These are phyloP conservation scores for Meandrusa payeni DNA, from an alignment of 2,888 invertebrate species.

Conservation along the genomic window DNA sequence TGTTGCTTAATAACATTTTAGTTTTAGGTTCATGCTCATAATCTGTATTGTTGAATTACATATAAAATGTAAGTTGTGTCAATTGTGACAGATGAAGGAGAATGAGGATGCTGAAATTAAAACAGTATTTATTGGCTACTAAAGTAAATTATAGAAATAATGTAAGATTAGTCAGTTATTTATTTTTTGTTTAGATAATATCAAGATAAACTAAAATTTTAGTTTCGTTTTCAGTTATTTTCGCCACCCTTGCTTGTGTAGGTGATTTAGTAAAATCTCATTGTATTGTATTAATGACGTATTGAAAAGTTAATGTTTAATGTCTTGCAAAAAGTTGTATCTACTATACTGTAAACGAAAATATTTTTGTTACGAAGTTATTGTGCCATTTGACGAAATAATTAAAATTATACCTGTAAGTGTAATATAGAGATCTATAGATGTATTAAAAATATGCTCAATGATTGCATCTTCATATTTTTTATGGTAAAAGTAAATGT, in stretches of 20 bases:
- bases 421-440: slow-evolving; percentile 17
- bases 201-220: too few species aligned
- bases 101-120: background rate
- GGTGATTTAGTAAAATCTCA: background rate
- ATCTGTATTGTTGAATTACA: slow-evolving; percentile 12
- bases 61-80: slow-evolving; percentile 7
- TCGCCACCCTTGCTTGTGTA: background rate
- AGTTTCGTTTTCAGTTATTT: too few species aligned
- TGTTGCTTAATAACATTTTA: slow-evolving; percentile 26
- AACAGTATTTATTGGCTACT: too few species aligned
- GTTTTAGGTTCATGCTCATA: slow-evolving; percentile 20
- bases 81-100: slow-evolving; percentile 6
- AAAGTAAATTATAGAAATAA: background rate
- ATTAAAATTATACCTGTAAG: slow-evolving; percentile 7
- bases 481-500: slow-evolving; percentile 6
- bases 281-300: background rate
- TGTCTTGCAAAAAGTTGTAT: slow-evolving; percentile 11
- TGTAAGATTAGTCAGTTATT: too few species aligned
- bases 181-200: too few species aligned
- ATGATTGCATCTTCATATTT: slow-evolving; percentile 8
- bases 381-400: slow-evolving; percentile 25
- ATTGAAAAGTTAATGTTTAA: background rate
- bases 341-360: slow-evolving; percentile 14
- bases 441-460: slow-evolving; percentile 17
- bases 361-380: slow-evolving; percentile 35